Evolutionary conservation across 2,113 vertebrate genomes (phyloP), one percentile per base, ranked within the genome.

Genomic region (Tachuris rubrigastra): DNA sequence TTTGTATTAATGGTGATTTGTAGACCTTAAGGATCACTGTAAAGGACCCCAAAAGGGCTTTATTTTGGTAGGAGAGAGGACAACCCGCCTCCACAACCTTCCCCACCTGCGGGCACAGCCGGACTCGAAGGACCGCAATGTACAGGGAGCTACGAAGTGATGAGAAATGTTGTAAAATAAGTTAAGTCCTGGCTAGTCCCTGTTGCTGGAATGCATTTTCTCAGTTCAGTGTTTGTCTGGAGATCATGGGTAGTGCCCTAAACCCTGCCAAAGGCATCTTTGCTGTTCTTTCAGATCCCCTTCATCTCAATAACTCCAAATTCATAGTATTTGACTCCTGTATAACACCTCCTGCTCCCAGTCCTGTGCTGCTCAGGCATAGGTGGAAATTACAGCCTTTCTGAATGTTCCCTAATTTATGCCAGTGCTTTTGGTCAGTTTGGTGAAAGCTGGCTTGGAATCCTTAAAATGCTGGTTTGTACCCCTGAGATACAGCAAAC

Each of bases 21-120:
- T 15, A 80, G 63, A 66, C 53, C 68, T 55, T 7, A 23, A 79
- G 39, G 47, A 67, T 77, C 63, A 5, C 35, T 1, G 0, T 75
- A 18, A 90, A 15, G 42, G 44, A 90, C 44, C 18, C 52, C n/a
- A 7, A 28, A 53, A 65, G 5, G 30, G 20, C 6, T 83, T 73
- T 74, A 3, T 73, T 77, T 63, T 1, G 0, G 31, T 72, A 23
- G 49, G 53, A 63, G 41, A 91, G n/a, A 39, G 28, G 62, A 18
- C 56, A 78, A 49, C 2, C 9, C 80, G 12, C 4, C 20, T 31
- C 30, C 2, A 1, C 33, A 85, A 8, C 12, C 13, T 66, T 63
- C 18, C 14, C 0, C 12, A 15, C 22, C n/a, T 35, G 28, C 19
- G 30, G 42, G n/a, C 58, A 42, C 0, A 0, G 58, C 31, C 0